phyloP scores from a whole-genome alignment of 2,888 invertebrate species.

The Synergus itoensis region DNA sequence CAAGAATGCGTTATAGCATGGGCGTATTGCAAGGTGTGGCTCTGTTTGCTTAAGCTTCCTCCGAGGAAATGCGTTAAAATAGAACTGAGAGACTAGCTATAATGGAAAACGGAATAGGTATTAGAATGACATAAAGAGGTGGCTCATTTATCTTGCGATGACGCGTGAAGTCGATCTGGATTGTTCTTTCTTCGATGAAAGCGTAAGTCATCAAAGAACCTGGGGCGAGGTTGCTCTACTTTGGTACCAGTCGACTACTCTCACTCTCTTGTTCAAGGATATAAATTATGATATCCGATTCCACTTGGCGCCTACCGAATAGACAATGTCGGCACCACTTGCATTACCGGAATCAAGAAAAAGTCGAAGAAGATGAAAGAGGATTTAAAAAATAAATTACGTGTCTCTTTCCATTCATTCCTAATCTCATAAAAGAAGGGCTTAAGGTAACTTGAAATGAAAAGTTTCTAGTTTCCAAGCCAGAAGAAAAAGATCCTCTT shows the following conservation, averaged over 20 bases:
- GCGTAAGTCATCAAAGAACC: slow-evolving; percentile 32
- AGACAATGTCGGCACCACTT: slow-evolving; percentile 25
- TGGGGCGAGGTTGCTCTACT: slow-evolving; percentile 29
- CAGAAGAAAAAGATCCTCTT: slow-evolving; percentile 12
- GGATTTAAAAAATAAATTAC: not conserved
- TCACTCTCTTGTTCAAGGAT: slow-evolving; percentile 17
- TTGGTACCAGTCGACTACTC: slow-evolving; percentile 22
- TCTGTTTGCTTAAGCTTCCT: slow-evolving; percentile 32
- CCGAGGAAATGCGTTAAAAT: slow-evolving; percentile 10
- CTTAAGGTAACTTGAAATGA: no score
- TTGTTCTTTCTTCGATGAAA: slow-evolving; percentile 7
- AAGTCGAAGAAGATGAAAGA: not conserved
- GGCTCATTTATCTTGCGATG: slow-evolving; percentile 3
- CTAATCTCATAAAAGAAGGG: not conserved
- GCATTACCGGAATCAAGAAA: not conserved
- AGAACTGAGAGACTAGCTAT: slow-evolving; percentile 7
- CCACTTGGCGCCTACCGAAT: slow-evolving; percentile 20
- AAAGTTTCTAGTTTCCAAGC: no score
- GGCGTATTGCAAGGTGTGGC: slow-evolving; percentile 24
- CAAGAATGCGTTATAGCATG: slow-evolving; percentile 21
- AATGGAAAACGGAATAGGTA: slow-evolving; percentile 12
- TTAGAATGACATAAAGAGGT: not conserved
- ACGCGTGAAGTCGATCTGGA: not conserved
- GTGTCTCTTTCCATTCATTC: not conserved
- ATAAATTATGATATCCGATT: slow-evolving; percentile 19